Percentiles rank a stretch among this genome's conserved stretches.
phyloP scores from a whole-genome alignment of 2,113 vertebrate species.

The Epinephelus fuscoguttatus region DNA sequence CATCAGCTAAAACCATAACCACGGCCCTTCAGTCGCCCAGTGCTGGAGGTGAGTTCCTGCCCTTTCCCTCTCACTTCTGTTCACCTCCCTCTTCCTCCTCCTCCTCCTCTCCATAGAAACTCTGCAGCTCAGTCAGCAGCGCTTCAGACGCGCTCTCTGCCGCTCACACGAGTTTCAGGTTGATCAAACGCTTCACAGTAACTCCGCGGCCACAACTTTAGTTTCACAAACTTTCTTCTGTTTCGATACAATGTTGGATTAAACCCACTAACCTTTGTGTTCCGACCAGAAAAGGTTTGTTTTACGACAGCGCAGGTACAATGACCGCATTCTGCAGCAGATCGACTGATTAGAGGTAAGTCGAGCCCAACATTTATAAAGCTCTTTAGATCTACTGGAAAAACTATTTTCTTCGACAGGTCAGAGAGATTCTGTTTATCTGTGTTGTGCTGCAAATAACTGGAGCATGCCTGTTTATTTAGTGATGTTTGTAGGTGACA shows the following conservation, averaged over 20 bases:
- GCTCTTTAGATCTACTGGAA: neutral
- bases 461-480: neutral
- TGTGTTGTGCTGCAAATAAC: neutral
- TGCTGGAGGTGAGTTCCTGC: neutral
- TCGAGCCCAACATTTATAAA: neutral
- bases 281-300: neutral
- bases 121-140: constrained; percentile 5
- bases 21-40: neutral
- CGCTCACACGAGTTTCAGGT: neutral
- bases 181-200: neutral
- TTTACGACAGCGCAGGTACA: constrained; percentile 15
- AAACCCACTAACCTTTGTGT: neutral
- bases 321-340: constrained; percentile 36
- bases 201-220: neutral
- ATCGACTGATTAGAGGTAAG: constrained; percentile 64
- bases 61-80: neutral
- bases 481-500: neutral
- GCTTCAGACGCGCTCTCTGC: constrained; percentile 40
- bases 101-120: constrained; percentile 31
- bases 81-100: neutral
- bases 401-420: neutral
- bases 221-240: neutral
- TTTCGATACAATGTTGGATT: constrained; percentile 14
- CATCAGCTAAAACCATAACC: neutral
- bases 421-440: neutral